phyloP scores from a whole-genome alignment of 64 coral and sea anemone species.

The Montipora capricornis region DNA sequence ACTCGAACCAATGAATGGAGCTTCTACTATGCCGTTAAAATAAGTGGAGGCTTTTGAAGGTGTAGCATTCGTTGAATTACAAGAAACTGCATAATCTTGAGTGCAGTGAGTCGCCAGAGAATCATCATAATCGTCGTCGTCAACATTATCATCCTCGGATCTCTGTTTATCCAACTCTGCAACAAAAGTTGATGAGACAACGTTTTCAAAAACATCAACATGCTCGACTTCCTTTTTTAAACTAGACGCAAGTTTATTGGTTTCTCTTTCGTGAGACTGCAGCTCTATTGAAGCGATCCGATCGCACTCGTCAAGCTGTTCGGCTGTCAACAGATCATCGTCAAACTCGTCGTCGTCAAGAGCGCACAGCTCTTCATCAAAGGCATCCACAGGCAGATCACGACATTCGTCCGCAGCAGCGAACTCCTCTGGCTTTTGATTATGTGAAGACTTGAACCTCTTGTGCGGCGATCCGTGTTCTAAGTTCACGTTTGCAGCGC shows the following conservation, averaged over 20 bases:
- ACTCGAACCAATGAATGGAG: not conserved
- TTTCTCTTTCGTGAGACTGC: not conserved
- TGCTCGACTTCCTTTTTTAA: not conserved
- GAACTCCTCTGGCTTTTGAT: conserved; percentile 21
- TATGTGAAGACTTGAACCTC: conserved; percentile 65
- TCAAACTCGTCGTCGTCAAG: conserved; percentile 83
- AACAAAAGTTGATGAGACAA: not conserved
- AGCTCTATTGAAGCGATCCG: conserved; percentile 52
- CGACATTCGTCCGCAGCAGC: conserved; percentile 62
- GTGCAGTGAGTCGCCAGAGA: not conserved
- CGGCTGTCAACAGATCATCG: conserved; percentile 74
- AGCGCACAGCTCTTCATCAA: conserved; percentile 75
- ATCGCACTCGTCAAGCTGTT: conserved; percentile 77
- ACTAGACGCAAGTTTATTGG: not conserved
- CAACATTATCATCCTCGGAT: not conserved
- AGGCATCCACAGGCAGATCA: conserved; percentile 77
- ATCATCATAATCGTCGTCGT: not conserved
- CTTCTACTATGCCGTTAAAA: not conserved
- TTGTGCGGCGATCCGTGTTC: conserved; percentile 51
- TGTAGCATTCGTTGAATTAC: not conserved
- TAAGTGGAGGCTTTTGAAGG: not conserved
- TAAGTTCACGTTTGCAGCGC: not conserved
- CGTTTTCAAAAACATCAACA: not conserved
- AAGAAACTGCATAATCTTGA: conserved; percentile 4
- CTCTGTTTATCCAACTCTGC: not conserved